Conservation (phyloP, 1,140 invertebrate genomes). For the Megalopta genalis region DNA sequence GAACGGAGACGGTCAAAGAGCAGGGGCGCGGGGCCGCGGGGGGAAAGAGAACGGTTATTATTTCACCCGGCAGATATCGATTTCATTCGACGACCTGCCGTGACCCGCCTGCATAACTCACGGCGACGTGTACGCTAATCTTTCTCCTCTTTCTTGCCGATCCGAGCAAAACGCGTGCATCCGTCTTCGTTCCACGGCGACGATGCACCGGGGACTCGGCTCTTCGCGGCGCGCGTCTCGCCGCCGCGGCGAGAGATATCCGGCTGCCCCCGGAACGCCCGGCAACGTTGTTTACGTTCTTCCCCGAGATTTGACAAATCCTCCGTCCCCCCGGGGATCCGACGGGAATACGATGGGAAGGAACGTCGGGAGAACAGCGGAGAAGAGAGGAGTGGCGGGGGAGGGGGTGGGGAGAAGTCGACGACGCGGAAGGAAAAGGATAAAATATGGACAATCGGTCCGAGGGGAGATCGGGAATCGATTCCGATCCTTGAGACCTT, state of each 20-base stretch:
- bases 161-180: conserved; percentile 25
- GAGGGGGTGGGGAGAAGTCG: not conserved
- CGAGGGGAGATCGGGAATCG: not conserved
- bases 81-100: conserved; percentile 66
- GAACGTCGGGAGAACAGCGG: too few species aligned
- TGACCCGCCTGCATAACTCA: conserved; percentile 68
- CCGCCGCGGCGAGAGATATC: not conserved
- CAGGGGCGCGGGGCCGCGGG: not conserved
- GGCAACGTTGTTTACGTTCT: conserved; percentile 2
- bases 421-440: not conserved
- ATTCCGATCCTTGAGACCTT: conserved; percentile 7
- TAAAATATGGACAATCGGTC: conserved; percentile 11
- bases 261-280: too few species aligned
- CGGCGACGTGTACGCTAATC: conserved; percentile 44
- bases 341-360: too few species aligned
- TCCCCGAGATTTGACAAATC: conserved; percentile 30
- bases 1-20: conserved; percentile 4
- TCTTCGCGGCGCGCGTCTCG: not conserved
- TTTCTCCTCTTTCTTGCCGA: conserved; percentile 16
- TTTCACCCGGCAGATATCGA: conserved; percentile 66
- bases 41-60: conserved; percentile 61
- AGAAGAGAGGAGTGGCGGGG: too few species aligned
- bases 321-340: not conserved
- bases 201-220: not conserved
- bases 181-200: not conserved